Base-by-base conservation (phyloP, 1,140 invertebrate genomes). In the Macrobrachium rosenbergii region DNA sequence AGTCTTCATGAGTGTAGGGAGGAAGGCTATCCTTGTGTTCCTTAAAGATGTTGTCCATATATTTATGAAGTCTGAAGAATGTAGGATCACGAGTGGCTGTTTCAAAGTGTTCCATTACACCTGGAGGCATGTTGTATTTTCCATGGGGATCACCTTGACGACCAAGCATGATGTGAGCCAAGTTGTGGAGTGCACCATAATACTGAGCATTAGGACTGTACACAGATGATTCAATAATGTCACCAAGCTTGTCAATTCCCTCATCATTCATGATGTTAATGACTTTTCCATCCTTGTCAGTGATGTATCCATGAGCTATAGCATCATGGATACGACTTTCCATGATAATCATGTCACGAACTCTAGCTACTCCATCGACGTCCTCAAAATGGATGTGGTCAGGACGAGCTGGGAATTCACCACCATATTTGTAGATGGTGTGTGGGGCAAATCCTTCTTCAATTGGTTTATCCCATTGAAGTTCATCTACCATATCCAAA, bases 51-150 rank as follows among this genome's bases (percentile, higher is more conserved):
- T 91, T 90, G 3, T 94, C 86, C 86, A 95, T 93, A 62, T 69
- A 69, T 69, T 69, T 69, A 28, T 69, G 64, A 28, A 69, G 64
- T 69, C 64, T 69, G 64, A 69, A 69, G 64, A 69, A 69, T 21
- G 64, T 92, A 7, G 95, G 94, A 89, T 95, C 95, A 63, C 95
- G 93, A 64, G 95, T 88, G 5, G 94, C 93, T 19, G 94, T 95
- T 77, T 92, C 90, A 60, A 90, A 91, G 78, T 92, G 91, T 89
- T 93, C 92, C 59, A 94, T 91, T n/a, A 92, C 92, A 8, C 93
- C 92, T 77, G 93, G 93, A 8, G 91, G 72, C 28, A 85, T 73
- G 58, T 77, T 77, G 72, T 72, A 91, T 83, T 90, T 90, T 28
- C 89, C 89, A 75, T 90, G 76, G 28, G 90, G 90, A 67, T 91